phyloP scores from a whole-genome alignment of 1,140 invertebrate species.

The Grapholita molesta region DNA sequence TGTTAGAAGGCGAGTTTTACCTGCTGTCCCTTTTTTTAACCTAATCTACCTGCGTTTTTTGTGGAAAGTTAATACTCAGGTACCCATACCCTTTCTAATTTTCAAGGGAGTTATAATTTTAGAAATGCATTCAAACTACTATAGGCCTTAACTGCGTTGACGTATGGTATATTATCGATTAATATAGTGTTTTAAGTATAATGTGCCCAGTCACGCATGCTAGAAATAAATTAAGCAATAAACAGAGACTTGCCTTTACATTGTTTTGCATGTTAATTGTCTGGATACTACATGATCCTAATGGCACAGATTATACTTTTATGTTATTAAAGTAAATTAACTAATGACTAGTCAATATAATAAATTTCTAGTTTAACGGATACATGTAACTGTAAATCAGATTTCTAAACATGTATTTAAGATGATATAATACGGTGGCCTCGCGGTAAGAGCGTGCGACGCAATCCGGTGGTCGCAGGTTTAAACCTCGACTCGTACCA shows the following conservation, averaged over 20 bases:
- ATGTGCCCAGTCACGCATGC: constrained; percentile 1
- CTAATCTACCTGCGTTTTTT: constrained; percentile 15
- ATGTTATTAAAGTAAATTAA: neutral
- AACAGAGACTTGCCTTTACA: neutral
- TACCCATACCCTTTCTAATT: constrained; percentile 4
- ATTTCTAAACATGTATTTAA: no score
- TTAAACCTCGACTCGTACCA: no score
- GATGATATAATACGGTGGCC: no score
- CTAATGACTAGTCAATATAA: neutral
- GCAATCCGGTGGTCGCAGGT: no score
- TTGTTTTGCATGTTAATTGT: neutral
- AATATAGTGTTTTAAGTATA: neutral
- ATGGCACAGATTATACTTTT: neutral
- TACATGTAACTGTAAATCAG: no score
- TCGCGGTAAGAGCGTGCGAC: no score
- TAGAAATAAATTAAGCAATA: constrained; percentile 3
- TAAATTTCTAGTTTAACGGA: neutral
- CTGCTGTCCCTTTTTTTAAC: constrained; percentile 9
- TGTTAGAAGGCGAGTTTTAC: neutral
- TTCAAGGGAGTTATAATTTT: neutral
- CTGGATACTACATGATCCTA: neutral
- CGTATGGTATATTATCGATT: neutral
- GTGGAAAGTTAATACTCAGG: neutral
- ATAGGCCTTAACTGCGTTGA: neutral
- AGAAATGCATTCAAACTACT: neutral